phyloP scores from a whole-genome alignment of 1,140 invertebrate species.

The Scaptodrosophila lebanonensis region DNA sequence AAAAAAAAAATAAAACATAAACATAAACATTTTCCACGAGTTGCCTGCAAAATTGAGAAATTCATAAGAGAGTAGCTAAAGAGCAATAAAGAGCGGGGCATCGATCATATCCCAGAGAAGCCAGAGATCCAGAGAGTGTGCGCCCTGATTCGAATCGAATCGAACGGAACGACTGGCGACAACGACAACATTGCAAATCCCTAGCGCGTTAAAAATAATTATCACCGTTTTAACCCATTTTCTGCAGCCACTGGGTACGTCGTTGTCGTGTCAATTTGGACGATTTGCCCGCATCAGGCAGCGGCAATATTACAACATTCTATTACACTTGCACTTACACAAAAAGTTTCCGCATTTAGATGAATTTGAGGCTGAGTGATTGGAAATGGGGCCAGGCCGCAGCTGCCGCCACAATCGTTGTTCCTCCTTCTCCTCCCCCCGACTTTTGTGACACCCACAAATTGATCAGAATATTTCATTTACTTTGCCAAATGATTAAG shows the following conservation, averaged over 20 bases:
- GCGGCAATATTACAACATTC: conserved; percentile 36
- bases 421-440: conserved; percentile 20
- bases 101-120: not conserved
- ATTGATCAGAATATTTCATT: conserved; percentile 45
- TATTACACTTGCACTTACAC: conserved; percentile 47
- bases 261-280: conserved; percentile 3
- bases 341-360: conserved; percentile 68
- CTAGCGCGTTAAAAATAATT: conserved; percentile 74
- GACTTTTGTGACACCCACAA: conserved; percentile 17
- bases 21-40: too few relatives aligned
- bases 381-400: conserved; percentile 45
- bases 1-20: conserved; percentile 13
- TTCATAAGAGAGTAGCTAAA: conserved; percentile 16
- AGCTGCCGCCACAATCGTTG: conserved; percentile 23
- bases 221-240: conserved; percentile 56
- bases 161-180: too few relatives aligned
- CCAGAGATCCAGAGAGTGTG: conserved; percentile 3
- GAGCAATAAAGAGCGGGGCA: not conserved
- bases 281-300: conserved; percentile 20
- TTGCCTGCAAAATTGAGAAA: not conserved
- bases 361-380: conserved; percentile 59
- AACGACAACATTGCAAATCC: conserved; percentile 63
- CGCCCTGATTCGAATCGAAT: conserved; percentile 27
- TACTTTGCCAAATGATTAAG: conserved; percentile 41
- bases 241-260: not conserved